Evolutionary conservation across 2,113 vertebrate genomes (phyloP).

Genomic region (Syngnathoides biaculeatus): DNA sequence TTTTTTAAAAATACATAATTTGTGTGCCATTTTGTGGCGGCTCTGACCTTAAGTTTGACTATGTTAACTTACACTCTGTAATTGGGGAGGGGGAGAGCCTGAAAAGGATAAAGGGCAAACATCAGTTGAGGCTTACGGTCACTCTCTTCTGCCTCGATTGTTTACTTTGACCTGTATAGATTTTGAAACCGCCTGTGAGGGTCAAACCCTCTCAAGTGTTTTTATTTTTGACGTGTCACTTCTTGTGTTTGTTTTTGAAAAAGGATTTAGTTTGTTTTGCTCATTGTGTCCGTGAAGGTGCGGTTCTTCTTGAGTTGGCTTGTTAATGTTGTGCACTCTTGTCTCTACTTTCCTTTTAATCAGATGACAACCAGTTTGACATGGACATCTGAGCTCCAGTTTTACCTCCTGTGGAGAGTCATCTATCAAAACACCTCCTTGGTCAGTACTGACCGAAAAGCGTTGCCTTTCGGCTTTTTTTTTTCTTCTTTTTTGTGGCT

Average conservation of each 20-base stretch:
- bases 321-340: neutral
- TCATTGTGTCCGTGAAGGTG: slow-evolving; percentile 21
- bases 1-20: too few species aligned
- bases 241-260: slow-evolving; percentile 17
- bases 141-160: neutral
- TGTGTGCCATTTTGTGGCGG: neutral
- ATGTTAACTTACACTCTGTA: slow-evolving; percentile 14
- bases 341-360: slow-evolving; percentile 9
- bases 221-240: neutral
- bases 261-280: slow-evolving; percentile 5
- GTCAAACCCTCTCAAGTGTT: neutral
- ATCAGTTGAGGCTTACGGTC: slow-evolving; percentile 8
- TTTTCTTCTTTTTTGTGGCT: slow-evolving; percentile 25
- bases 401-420: slow-evolving; percentile 69
- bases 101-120: neutral
- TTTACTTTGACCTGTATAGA: slow-evolving; percentile 14
- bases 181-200: neutral
- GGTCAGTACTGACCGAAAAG: slow-evolving; percentile 49
- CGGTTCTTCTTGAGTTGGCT: neutral
- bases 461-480: slow-evolving; percentile 48
- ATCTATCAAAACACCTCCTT: slow-evolving; percentile 41
- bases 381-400: slow-evolving; percentile 73
- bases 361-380: slow-evolving; percentile 74
- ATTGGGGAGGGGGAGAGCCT: neutral
- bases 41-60: neutral